Evolutionary conservation across 2,113 vertebrate species (phyloP).

Genomic region (Perca flavescens): DNA sequence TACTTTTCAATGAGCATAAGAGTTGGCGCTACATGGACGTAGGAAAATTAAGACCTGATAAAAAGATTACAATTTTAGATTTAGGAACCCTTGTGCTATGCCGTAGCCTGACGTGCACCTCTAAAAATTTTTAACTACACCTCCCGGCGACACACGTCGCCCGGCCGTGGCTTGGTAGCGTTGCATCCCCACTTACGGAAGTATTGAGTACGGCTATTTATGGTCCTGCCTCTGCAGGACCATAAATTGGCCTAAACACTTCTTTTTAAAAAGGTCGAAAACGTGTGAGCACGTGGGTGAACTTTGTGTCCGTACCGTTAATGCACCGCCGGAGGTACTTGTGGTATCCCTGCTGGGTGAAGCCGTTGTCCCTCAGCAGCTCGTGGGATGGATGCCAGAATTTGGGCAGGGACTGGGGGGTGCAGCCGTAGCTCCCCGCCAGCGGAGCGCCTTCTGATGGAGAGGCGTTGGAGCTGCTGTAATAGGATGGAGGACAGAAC

Average conservation of each 20-base stretch:
- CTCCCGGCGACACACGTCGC: no score
- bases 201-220: no score
- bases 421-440: conserved; percentile 86
- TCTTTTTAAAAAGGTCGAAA: not conserved
- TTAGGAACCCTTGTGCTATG: no score
- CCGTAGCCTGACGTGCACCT: no score
- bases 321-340: conserved; percentile 93
- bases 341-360: conserved; percentile 96
- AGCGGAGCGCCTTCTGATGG: conserved; percentile 89
- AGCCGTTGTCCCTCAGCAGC: conserved; percentile 94
- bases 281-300: not conserved
- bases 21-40: no score
- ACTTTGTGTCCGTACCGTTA: conserved; percentile 82
- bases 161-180: no score
- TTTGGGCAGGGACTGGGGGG: conserved; percentile 94
- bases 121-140: no score
- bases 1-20: no score
- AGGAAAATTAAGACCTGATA: no score
- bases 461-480: conserved; percentile 90
- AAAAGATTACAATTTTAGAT: no score
- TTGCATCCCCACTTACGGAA: no score
- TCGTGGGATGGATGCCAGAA: conserved; percentile 97
- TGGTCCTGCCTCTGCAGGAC: no score
- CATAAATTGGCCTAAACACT: not conserved
- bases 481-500: not conserved